These are phyloP conservation scores for Palythoa caribaeorum DNA, from an alignment of 92 coral and sea anemone genomes.

Conservation along the genomic window DNA sequence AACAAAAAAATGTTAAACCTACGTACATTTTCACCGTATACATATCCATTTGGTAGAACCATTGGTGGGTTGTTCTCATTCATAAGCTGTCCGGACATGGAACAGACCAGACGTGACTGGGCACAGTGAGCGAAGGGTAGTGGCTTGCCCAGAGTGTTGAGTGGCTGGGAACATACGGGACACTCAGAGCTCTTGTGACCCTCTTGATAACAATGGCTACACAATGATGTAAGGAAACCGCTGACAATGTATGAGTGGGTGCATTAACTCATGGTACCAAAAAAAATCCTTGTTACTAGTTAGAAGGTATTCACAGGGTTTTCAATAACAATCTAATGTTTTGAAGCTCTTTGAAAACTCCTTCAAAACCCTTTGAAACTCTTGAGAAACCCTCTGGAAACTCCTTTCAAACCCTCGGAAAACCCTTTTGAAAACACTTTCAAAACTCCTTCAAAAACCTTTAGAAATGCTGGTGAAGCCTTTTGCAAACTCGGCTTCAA, in stretches of 20 bases:
- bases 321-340: no score
- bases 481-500: no score
- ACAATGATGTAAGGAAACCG: constrained; percentile 14
- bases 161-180: constrained; percentile 96
- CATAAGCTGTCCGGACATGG: constrained; percentile 97
- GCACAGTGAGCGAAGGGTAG: constrained; percentile 99
- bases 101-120: constrained; percentile 98
- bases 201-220: constrained; percentile 94
- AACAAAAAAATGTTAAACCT: constrained; percentile 16
- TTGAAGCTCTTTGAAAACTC: no score
- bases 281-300: no score
- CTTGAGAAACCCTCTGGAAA: no score
- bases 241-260: neutral
- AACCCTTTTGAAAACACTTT: no score
- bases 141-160: constrained; percentile 89
- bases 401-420: no score
- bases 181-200: constrained; percentile 98
- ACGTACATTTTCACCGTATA: constrained; percentile 98
- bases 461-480: no score
- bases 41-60: constrained; percentile 98
- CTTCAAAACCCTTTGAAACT: no score
- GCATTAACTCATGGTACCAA: neutral
- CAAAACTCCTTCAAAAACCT: neutral
- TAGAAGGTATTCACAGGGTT: no score
- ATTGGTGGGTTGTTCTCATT: constrained; percentile 99